These are phyloP conservation scores for Ameiurus melas DNA, from an alignment of 2,113 vertebrate species.

Conservation along the genomic window DNA sequence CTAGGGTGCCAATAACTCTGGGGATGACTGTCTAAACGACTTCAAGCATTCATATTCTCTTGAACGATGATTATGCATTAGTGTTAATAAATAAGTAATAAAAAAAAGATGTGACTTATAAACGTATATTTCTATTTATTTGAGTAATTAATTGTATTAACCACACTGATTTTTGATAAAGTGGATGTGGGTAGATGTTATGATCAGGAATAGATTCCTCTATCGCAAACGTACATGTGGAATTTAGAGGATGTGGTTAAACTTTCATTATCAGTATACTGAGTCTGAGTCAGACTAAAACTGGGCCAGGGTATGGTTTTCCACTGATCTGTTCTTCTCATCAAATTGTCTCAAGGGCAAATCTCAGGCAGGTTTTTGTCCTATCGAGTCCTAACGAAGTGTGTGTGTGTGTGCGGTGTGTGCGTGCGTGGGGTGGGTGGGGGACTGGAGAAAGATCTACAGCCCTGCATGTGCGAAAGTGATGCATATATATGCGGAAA, in stretches of 20 bases:
- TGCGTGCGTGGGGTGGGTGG: conserved; percentile 44
- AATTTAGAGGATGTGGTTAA: conserved; percentile 28
- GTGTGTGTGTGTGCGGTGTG: conserved; percentile 39
- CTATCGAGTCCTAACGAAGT: conserved; percentile 24
- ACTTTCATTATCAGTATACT: conserved; percentile 10
- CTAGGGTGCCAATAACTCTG: neutral
- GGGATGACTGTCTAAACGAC: neutral
- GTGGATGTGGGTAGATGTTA: neutral
- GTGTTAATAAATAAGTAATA: neutral
- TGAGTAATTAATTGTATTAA: neutral
- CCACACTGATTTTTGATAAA: neutral
- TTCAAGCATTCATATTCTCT: neutral
- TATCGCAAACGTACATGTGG: neutral
- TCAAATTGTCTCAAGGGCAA: conserved; percentile 26
- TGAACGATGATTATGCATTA: neutral
- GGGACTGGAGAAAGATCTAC: neutral
- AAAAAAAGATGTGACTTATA: neutral
- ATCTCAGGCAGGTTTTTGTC: conserved; percentile 9
- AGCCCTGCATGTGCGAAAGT: conserved; percentile 7
- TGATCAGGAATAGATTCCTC: neutral
- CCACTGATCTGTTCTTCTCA: conserved; percentile 44
- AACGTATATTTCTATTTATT: neutral
- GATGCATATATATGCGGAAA: neutral
- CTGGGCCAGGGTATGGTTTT: conserved; percentile 11
- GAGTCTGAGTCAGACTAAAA: conserved; percentile 9